phyloP scores from a whole-genome alignment of 1,140 invertebrate genomes.

The Meloidogyne hapla region DNA sequence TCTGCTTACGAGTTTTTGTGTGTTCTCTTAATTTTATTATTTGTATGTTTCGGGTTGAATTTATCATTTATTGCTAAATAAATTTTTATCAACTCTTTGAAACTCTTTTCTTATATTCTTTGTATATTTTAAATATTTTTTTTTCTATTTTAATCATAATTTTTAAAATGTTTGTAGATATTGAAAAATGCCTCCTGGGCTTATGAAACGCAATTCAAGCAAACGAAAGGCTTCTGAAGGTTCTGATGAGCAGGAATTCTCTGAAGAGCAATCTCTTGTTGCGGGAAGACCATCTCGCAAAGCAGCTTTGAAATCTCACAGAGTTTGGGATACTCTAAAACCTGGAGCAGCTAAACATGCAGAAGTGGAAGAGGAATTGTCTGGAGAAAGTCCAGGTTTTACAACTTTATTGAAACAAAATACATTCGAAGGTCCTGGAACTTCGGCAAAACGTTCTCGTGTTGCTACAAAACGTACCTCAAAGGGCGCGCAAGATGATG shows the following conservation, averaged over 20 bases:
- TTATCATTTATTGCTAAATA: too few species aligned
- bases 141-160: background rate
- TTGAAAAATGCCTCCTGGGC: conserved; percentile 22
- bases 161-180: background rate
- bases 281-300: conserved; percentile 20
- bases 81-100: background rate
- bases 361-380: conserved; percentile 8
- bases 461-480: background rate
- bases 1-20: too few species aligned
- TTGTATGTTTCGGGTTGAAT: too few species aligned
- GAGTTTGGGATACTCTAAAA: conserved; percentile 21
- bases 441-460: background rate
- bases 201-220: conserved; percentile 8
- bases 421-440: background rate
- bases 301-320: conserved; percentile 29
- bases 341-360: conserved; percentile 22
- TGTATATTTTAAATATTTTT: background rate
- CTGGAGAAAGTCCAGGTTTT: background rate
- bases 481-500: background rate
- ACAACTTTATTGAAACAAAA: too few species aligned
- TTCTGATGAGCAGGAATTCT: conserved; percentile 1
- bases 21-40: too few species aligned
- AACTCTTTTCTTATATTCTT: background rate
- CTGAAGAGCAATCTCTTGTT: background rate
- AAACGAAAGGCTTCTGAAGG: conserved; percentile 24